Conservation (phyloP, 2,113 vertebrate species). For the Xenopus tropicalis region DNA sequence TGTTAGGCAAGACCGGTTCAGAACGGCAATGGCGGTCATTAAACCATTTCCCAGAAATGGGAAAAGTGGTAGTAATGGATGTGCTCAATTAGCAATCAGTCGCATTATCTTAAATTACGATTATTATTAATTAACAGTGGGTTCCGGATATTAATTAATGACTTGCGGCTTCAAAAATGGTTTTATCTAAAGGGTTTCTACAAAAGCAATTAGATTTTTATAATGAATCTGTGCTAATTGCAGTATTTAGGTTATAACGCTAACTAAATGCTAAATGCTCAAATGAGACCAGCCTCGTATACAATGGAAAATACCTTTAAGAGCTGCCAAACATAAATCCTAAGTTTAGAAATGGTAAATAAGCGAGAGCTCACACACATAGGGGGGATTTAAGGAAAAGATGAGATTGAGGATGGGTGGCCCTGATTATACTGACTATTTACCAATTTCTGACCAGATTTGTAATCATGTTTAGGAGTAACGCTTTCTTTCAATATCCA, state of each 20-base stretch:
- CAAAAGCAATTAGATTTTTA: background rate
- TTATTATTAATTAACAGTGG: constrained; percentile 27
- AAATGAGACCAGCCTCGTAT: no score
- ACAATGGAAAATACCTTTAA: no score
- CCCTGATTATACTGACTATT: no score
- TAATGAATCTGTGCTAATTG: constrained; percentile 24
- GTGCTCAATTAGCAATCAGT: constrained; percentile 13
- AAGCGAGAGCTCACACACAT: background rate
- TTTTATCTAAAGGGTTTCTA: background rate
- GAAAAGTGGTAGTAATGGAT: constrained; percentile 19
- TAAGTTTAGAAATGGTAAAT: no score
- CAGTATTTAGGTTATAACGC: constrained; percentile 4
- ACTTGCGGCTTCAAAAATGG: constrained; percentile 1
- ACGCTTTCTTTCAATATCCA: no score
- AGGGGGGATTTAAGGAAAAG: no score
- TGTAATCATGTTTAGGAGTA: no score
- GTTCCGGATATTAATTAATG: constrained; percentile 20
- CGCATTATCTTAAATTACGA: constrained; percentile 32
- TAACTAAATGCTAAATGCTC: no score
- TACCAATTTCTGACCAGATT: no score
- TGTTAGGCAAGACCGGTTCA: background rate
- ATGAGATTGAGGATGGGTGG: no score
- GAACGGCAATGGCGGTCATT: constrained; percentile 8
- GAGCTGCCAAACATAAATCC: no score
- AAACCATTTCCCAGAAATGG: constrained; percentile 22